These are phyloP conservation scores for Turritopsis rubra DNA, from an alignment of 30 jellyfish, hydroid and myxozoan species.

Conservation along the genomic window DNA sequence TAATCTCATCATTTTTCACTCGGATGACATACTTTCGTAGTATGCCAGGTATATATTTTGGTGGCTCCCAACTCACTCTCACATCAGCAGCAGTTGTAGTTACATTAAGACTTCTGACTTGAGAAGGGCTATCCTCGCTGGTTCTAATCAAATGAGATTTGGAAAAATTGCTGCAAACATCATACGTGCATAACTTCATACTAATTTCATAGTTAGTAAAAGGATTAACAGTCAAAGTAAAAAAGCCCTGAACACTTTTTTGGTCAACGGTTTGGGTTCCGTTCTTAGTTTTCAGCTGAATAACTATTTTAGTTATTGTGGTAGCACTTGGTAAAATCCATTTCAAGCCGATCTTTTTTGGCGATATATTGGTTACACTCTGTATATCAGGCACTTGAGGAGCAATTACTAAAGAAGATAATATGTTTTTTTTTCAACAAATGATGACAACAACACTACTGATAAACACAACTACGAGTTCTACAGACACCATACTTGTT, in stretches of 20 bases:
- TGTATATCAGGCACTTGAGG: slow-evolving; percentile 14
- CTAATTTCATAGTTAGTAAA: slow-evolving; percentile 9
- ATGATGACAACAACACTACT: not conserved
- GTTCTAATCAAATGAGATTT: not conserved
- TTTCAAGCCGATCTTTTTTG: not conserved
- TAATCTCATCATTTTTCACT: not conserved
- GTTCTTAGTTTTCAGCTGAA: not conserved
- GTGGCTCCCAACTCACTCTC: slow-evolving; percentile 22
- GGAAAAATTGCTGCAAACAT: slow-evolving; percentile 18
- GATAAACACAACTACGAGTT: not conserved
- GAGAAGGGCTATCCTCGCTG: slow-evolving; percentile 21
- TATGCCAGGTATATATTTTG: slow-evolving; percentile 7
- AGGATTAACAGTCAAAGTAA: slow-evolving; percentile 1
- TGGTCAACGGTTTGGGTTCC: not conserved
- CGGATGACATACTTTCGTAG: slow-evolving; percentile 12
- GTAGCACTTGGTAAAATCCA: not conserved
- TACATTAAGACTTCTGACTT: slow-evolving; percentile 11
- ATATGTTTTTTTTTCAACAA: too few species aligned
- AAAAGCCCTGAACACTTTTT: not conserved
- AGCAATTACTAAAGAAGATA: not conserved
- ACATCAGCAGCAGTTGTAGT: slow-evolving; percentile 13
- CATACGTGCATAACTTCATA: slow-evolving; percentile 10
- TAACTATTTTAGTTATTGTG: not conserved
- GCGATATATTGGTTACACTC: not conserved
- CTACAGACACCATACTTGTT: not conserved